Percentiles rank a stretch among this genome's conserved stretches.
These are phyloP conservation scores for Ophioninae sp. DNA, from an alignment of 2,888 invertebrate species.

Conservation along the genomic window DNA sequence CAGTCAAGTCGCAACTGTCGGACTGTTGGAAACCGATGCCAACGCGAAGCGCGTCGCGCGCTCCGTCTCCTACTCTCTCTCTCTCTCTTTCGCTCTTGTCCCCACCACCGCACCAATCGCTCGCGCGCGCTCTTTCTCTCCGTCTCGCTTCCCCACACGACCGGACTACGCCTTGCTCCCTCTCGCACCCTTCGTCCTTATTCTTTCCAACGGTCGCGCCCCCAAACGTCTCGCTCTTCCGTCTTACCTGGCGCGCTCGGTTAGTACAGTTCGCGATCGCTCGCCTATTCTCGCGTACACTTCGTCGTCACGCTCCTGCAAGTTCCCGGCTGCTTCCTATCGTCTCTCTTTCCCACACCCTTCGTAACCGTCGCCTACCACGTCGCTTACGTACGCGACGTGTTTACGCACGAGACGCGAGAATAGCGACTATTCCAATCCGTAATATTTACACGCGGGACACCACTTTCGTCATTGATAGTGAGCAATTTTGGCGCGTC, in stretches of 20 bases:
- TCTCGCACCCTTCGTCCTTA: slow-evolving; percentile 4
- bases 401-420: no score
- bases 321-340: slow-evolving; percentile 35
- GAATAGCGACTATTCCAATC: no score
- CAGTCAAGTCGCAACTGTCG: slow-evolving; percentile 75
- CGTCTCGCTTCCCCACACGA: slow-evolving; percentile 2
- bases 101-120: slow-evolving; percentile 1
- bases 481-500: no score
- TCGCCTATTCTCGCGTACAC: slow-evolving; percentile 44
- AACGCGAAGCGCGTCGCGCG: slow-evolving; percentile 54
- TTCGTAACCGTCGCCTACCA: no score
- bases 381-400: no score
- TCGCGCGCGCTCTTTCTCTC: slow-evolving; percentile 19
- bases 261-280: slow-evolving; percentile 9
- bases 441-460: no score
- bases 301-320: slow-evolving; percentile 51
- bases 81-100: slow-evolving; percentile 13
- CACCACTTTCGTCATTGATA: no score
- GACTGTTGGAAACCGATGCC: slow-evolving; percentile 52
- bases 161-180: background rate
- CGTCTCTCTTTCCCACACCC: slow-evolving; percentile 11
- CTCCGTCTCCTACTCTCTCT: slow-evolving; percentile 6
- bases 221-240: background rate
- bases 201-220: background rate
- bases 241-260: slow-evolving; percentile 36